Evolutionary conservation across 2,888 invertebrate species (phyloP).

Genomic region (Nowickia ferox): DNA sequence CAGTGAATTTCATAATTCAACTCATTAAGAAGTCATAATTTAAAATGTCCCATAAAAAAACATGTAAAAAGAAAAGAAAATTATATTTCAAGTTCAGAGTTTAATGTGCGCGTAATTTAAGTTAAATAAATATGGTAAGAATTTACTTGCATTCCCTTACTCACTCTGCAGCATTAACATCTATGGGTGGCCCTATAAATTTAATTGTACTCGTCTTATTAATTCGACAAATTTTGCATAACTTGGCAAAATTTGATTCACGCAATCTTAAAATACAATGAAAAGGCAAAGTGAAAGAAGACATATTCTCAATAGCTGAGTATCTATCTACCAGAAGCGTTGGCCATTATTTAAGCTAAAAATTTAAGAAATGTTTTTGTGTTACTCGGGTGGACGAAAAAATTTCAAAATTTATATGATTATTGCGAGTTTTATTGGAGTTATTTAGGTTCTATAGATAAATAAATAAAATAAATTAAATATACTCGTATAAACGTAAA

Average conservation of each 20-base stretch:
- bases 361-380: too few species aligned
- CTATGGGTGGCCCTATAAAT: constrained; percentile 62
- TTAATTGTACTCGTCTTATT: constrained; percentile 50
- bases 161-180: neutral
- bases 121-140: constrained; percentile 49
- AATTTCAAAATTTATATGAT: too few species aligned
- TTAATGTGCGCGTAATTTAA: neutral
- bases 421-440: too few species aligned
- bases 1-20: constrained; percentile 30
- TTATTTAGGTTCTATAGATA: too few species aligned
- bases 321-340: neutral
- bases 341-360: too few species aligned
- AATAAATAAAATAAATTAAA: too few species aligned
- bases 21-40: constrained; percentile 56
- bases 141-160: neutral
- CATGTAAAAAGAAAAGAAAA: neutral
- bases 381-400: too few species aligned
- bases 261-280: constrained; percentile 43
- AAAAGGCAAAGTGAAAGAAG: constrained; percentile 5
- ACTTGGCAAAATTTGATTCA: constrained; percentile 52
- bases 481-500: too few species aligned
- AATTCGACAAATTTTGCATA: constrained; percentile 42
- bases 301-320: neutral
- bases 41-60: constrained; percentile 52
- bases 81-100: neutral